Evolutionary conservation across 2,113 vertebrate genomes (phyloP).

Genomic region (Tetrao urogallus): DNA sequence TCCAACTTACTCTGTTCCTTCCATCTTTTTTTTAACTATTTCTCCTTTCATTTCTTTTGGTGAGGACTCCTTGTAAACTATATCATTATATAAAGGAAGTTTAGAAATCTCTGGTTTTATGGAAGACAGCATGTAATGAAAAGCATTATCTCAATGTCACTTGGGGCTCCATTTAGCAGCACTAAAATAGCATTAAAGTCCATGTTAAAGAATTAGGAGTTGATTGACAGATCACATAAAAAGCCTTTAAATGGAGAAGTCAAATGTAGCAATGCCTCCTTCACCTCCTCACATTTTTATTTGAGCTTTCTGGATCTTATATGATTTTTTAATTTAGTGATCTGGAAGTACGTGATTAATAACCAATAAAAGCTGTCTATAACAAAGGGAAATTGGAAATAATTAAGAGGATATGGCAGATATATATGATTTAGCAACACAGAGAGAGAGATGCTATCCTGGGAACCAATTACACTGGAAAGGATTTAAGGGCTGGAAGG

Average conservation of each 20-base stretch:
- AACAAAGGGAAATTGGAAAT: constrained; percentile 7
- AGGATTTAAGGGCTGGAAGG: neutral
- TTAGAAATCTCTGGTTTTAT: neutral
- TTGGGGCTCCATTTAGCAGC: neutral
- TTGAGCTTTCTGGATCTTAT: neutral
- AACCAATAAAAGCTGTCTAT: neutral
- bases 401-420: neutral
- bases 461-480: constrained; percentile 15
- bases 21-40: neutral
- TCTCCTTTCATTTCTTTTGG: neutral
- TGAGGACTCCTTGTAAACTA: neutral
- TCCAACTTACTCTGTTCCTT: neutral
- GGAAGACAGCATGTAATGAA: neutral
- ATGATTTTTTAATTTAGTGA: neutral
- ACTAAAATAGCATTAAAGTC: neutral
- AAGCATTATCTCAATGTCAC: neutral
- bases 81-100: neutral
- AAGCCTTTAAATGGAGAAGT: neutral
- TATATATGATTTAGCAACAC: neutral
- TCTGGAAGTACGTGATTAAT: neutral
- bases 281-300: neutral
- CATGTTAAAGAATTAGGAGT: neutral
- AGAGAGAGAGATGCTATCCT: neutral
- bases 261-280: neutral
- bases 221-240: neutral